These are phyloP conservation scores for Pseudorhiza aurosa DNA, from an alignment of 30 jellyfish, hydroid and myxozoan genomes.

Conservation along the genomic window DNA sequence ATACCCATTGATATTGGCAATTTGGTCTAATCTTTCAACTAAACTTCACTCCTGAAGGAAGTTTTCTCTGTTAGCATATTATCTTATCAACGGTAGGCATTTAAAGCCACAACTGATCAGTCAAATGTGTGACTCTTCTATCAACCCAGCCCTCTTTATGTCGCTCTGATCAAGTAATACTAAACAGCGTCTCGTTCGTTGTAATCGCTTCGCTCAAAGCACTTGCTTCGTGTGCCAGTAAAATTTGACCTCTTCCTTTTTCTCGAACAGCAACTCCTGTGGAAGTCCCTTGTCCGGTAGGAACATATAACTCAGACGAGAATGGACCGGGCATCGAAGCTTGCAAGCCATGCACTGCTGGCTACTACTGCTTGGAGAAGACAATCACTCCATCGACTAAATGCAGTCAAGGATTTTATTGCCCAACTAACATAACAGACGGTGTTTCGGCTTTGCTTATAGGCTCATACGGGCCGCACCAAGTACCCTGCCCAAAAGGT, in stretches of 20 bases:
- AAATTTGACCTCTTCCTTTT: not conserved
- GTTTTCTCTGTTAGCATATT: no score
- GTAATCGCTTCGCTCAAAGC: no score
- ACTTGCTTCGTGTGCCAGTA: no score
- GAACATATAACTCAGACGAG: constrained; percentile 89
- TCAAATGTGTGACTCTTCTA: no score
- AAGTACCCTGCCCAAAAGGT: constrained; percentile 94
- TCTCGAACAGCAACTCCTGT: constrained; percentile 71
- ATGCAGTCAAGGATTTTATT: constrained; percentile 87
- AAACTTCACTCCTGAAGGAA: no score
- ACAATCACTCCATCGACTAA: constrained; percentile 76
- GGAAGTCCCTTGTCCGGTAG: constrained; percentile 98
- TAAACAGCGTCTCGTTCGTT: no score
- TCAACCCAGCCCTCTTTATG: no score
- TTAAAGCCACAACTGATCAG: no score
- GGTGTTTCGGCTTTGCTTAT: constrained; percentile 87
- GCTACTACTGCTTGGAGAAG: constrained; percentile 89
- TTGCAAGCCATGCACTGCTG: constrained; percentile 96
- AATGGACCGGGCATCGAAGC: constrained; percentile 81
- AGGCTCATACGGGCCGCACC: constrained; percentile 97
- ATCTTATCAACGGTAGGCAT: no score
- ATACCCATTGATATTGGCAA: no score
- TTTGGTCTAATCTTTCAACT: no score
- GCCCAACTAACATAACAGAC: constrained; percentile 95
- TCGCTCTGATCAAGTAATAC: no score